Conservation (phyloP, 2,113 vertebrate genomes). For the Pandion haliaetus region DNA sequence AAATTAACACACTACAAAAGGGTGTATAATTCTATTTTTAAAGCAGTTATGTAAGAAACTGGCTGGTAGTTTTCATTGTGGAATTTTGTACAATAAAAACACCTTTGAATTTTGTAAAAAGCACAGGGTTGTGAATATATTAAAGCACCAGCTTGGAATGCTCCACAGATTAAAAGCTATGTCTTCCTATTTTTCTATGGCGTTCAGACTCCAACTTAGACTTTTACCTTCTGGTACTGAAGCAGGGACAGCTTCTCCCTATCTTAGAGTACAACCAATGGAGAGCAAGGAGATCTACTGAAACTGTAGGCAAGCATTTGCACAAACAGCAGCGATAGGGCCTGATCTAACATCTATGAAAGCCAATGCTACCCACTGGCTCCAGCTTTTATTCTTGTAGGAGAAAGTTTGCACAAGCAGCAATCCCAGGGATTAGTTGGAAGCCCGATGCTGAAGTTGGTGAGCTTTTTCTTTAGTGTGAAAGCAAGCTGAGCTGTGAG, state of each 20-base stretch:
- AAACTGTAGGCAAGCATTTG: not conserved
- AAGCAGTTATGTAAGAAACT: not conserved
- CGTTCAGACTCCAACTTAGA: not conserved
- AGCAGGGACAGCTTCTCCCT: not conserved
- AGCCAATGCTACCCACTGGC: not conserved
- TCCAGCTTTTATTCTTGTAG: not conserved
- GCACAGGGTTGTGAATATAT: not conserved
- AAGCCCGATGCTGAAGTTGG: accelerated
- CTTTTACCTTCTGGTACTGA: not conserved
- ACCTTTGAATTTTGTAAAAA: conserved; percentile 33
- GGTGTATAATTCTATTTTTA: conserved; percentile 1
- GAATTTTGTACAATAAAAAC: conserved; percentile 53
- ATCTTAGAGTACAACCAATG: not conserved
- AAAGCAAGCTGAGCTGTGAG: not conserved
- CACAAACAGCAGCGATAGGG: not conserved
- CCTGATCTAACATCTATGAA: accelerated
- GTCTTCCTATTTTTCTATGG: not conserved
- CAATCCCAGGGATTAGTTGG: not conserved
- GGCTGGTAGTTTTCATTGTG: not conserved
- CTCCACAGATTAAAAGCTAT: not conserved
- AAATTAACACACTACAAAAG: conserved; percentile 32
- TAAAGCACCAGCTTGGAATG: conserved; percentile 30
- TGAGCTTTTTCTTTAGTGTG: not conserved
- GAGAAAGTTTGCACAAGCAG: not conserved
- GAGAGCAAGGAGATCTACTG: not conserved